Base-by-base conservation (phyloP, 2,113 vertebrate genomes). In the Scomber colias region DNA sequence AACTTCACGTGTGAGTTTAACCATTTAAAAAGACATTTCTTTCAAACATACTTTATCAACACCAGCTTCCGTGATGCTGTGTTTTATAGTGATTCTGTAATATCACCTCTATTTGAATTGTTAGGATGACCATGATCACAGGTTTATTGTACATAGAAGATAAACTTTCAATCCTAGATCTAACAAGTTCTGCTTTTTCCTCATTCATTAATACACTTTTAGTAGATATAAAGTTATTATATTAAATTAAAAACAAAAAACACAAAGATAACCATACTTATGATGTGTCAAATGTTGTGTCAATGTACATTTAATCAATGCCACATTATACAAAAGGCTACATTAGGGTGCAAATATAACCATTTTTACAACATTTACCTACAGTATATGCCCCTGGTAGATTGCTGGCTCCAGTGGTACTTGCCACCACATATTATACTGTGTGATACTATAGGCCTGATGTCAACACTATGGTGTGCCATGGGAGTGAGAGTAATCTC, bases 21-120 rank as follows among this genome's bases (percentile, higher is more conserved):
- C 49, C 61, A 45, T 66, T 57, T 30, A 35, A 31, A 70, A 60
- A 65, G 31, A 3, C 19, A 62, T 72, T 30, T 27, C 17, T 55
- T 27, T 59, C 56, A 63, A 61, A 45, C 35, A 54, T 14, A 64
- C 9, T 9, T 2, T 40, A 40, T 19, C 5, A 45, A 53, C 15
- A 16, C 11, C 6, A 31, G 15, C 48, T 16, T 12, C 35, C 7
- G 35, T 40, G 8, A 2, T 40, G 6, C 8, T 40, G 35, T 40
- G 35, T 55, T 44, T 27, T 50, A 51, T 4, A 62, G 57, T 15
- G 40, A 11, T 57, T 24, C 16, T 71, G 31, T 27, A 13, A 49
- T 5, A 46, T 61, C 3, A 31, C 27, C 51, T 30, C 24, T 35
- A 11, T 56, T 11, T 10, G 51, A 35, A 50, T 16, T 27, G 3